phyloP scores from a whole-genome alignment of 2,797 vertebrate genomes.

The Glossophaga mutica region DNA sequence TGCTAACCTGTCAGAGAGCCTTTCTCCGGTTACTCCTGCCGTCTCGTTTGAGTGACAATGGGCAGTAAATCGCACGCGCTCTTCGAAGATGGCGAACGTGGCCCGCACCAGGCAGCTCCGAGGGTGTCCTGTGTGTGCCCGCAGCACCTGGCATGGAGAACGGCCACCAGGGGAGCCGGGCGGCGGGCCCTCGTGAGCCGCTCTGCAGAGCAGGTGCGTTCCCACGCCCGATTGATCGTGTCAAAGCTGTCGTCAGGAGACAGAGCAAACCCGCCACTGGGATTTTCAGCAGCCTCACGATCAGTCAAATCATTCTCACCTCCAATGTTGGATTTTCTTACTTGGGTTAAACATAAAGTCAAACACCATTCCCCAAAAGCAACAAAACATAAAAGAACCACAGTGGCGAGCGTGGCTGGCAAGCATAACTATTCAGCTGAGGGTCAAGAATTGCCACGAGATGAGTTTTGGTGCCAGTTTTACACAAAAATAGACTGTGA shows the following conservation, averaged over 20 bases:
- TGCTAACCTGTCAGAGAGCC: neutral
- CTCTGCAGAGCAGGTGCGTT: neutral
- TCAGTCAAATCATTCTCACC: neutral
- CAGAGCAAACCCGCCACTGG: neutral
- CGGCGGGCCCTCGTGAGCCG: fast-evolving
- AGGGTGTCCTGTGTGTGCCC: neutral
- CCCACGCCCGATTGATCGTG: fast-evolving
- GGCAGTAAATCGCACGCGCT: neutral
- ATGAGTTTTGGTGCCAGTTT: neutral
- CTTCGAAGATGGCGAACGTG: neutral
- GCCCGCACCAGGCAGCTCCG: neutral
- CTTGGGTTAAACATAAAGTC: neutral
- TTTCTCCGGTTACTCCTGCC: neutral
- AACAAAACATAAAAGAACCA: neutral
- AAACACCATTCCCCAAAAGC: neutral
- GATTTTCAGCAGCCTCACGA: neutral
- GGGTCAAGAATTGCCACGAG: neutral
- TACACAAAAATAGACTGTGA: neutral
- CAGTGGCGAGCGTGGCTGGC: neutral
- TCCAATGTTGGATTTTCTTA: neutral
- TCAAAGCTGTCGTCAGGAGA: neutral
- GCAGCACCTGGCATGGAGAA: neutral
- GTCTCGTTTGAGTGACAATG: neutral
- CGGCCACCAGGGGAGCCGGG: neutral
- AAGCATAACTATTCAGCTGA: neutral